phyloP scores from a whole-genome alignment of 2,888 invertebrate species.

The Eilema sororculum region DNA sequence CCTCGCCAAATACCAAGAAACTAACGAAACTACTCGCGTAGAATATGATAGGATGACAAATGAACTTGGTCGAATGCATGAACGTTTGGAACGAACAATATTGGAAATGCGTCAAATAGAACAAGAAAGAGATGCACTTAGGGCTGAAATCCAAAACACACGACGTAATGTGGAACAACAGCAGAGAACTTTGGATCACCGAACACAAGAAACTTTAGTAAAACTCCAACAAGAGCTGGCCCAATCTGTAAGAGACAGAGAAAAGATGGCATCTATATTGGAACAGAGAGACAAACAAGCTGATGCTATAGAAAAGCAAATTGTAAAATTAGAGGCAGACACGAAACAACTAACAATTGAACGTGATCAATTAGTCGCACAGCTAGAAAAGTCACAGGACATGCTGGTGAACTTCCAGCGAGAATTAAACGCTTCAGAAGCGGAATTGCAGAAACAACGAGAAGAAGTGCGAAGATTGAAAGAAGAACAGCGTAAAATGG shows the following conservation, averaged over 20 bases:
- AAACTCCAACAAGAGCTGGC: constrained; percentile 92
- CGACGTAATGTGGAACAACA: constrained; percentile 89
- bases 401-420: constrained; percentile 97
- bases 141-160: constrained; percentile 90
- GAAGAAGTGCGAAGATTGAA: constrained; percentile 92
- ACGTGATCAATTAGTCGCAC: constrained; percentile 94
- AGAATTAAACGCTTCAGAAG: constrained; percentile 94
- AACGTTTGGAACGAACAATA: constrained; percentile 91
- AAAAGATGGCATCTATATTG: constrained; percentile 92
- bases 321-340: constrained; percentile 94
- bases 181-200: constrained; percentile 88
- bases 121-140: constrained; percentile 91
- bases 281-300: constrained; percentile 93
- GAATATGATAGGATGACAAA: constrained; percentile 95
- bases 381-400: constrained; percentile 96
- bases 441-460: constrained; percentile 92
- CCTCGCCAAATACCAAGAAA: constrained; percentile 93
- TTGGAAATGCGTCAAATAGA: constrained; percentile 90
- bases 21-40: constrained; percentile 93
- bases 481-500: constrained; percentile 90
- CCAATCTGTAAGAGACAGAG: constrained; percentile 90
- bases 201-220: constrained; percentile 90
- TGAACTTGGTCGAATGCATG: constrained; percentile 93
- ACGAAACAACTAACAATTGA: constrained; percentile 95
- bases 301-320: constrained; percentile 94